Evolutionary conservation across 1,140 invertebrate genomes (phyloP).

Genomic region (Drosophila guanche): DNA sequence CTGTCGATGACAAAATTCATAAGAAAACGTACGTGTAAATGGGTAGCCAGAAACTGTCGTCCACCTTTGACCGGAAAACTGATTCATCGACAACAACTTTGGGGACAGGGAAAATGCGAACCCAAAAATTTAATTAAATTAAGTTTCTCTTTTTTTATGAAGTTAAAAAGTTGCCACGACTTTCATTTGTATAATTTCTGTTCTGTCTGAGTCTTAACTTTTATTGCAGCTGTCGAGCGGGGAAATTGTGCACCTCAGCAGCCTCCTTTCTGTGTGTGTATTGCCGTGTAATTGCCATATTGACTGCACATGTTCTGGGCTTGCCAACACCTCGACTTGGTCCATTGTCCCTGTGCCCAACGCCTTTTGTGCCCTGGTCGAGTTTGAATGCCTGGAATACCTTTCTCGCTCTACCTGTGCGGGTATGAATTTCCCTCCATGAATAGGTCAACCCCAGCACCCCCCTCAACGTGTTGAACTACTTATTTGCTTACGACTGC

Average conservation of each 20-base stretch:
- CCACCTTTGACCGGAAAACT: slow-evolving; percentile 36
- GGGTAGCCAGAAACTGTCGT: slow-evolving; percentile 5
- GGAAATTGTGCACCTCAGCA: slow-evolving; percentile 14
- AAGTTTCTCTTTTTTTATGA: slow-evolving; percentile 1
- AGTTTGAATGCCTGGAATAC: slow-evolving; percentile 66
- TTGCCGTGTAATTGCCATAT: slow-evolving; percentile 56
- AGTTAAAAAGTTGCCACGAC: slow-evolving; percentile 4
- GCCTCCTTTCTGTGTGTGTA: slow-evolving; percentile 9
- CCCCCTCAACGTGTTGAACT: slow-evolving; percentile 45
- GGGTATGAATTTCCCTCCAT: slow-evolving; percentile 43
- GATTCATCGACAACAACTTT: slow-evolving; percentile 38
- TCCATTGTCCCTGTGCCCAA: slow-evolving; percentile 39
- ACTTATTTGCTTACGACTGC: slow-evolving; percentile 58
- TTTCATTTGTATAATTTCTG: background rate
- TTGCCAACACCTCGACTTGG: slow-evolving; percentile 8
- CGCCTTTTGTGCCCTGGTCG: slow-evolving; percentile 65
- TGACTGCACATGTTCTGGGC: slow-evolving; percentile 56
- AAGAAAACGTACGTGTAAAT: slow-evolving; percentile 25
- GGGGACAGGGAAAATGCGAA: slow-evolving; percentile 8
- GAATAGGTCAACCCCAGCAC: slow-evolving; percentile 14
- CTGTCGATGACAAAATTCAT: slow-evolving; percentile 35
- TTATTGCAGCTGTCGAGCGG: slow-evolving; percentile 63
- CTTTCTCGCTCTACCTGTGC: slow-evolving; percentile 6
- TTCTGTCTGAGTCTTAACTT: slow-evolving; percentile 40
- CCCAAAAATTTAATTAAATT: slow-evolving; percentile 61